Conservation (phyloP, 2,888 invertebrate species). For the Hetaerina titia region DNA sequence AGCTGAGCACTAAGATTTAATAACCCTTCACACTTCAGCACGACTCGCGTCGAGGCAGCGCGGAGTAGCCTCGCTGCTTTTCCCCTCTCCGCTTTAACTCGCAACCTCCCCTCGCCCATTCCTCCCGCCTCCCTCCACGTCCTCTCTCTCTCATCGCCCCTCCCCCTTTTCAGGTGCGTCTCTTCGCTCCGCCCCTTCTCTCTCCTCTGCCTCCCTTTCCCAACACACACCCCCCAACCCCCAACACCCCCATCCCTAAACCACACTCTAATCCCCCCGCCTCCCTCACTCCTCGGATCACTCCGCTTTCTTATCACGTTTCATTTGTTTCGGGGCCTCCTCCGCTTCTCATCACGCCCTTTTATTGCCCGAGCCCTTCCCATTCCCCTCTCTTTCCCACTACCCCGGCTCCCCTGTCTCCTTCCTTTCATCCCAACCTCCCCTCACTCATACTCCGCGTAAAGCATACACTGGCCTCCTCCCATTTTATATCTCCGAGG, state of each 20-base stretch:
- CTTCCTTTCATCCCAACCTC: background rate
- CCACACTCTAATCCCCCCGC: background rate
- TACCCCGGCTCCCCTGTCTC: background rate
- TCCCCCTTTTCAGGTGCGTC: background rate
- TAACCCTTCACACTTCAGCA: background rate
- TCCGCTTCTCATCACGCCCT: constrained; percentile 48
- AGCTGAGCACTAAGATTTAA: too few relatives aligned
- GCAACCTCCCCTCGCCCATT: background rate
- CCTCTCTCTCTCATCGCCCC: background rate
- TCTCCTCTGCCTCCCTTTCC: background rate
- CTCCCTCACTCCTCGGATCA: background rate
- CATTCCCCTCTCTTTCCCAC: background rate
- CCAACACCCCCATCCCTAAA: too few relatives aligned
- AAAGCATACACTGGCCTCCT: background rate
- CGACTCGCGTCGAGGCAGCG: background rate
- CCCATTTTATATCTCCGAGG: background rate
- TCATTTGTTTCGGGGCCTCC: constrained; percentile 58
- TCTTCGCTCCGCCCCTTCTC: background rate
- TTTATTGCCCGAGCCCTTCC: constrained; percentile 51
- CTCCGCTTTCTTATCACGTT: constrained; percentile 66
- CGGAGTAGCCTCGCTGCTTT: background rate
- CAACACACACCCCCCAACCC: background rate
- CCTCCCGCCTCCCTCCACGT: background rate
- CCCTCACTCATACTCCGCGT: background rate
- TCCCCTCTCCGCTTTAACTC: background rate